Base-by-base conservation (phyloP, 53 echinoderm and acorn worm genomes). In the Zoroaster sp. region DNA sequence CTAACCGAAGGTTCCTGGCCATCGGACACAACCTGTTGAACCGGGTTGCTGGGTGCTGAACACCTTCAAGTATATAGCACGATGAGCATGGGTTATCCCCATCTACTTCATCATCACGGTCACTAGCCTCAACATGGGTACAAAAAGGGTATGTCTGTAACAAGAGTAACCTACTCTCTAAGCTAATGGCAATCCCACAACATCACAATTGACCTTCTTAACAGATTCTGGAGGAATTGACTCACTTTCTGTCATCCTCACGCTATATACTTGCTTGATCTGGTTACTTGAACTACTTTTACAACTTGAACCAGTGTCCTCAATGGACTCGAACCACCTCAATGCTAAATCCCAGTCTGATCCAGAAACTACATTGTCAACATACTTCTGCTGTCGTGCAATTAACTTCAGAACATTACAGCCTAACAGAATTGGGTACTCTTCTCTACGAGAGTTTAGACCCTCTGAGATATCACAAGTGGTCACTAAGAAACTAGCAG, bases 1-100 rank as follows among this genome's bases (percentile, higher is more conserved):
- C 93, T 93, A 0, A 55, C 33, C 3, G 93, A 93, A 35, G 11
- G 12, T 3, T 34, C 69, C 14, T 34, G 18, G 7, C 13, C 41
- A 18, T n/a, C 41, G 33, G 73, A 40, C 20, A 71, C 71, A 71
- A 37, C 39, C 17, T 17, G 20, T 14, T 72, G 40, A 20, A 72
- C 40, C 39, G 40, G 21, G 35, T 14, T 7, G 39, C n/a, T n/a
- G n/a, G 4, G 18, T 1, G 4, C n/a, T 72, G 73, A n/a, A 72
- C 40, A 14, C 73, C 73, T 20, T 72, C 73, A 2, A 72, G 71
- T 37, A 71, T 39, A 17, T 11, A 12, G 39, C 0, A 13, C 28
- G 66, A 66, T 30, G 30, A 13, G 31, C 66, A 28, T 28, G 4
- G 66, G 0, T 4, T 34, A 66, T 66, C 66, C 2, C 33, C 4